These are phyloP conservation scores for Protophormia terraenovae DNA, from an alignment of 2,888 invertebrate genomes.

Conservation along the genomic window DNA sequence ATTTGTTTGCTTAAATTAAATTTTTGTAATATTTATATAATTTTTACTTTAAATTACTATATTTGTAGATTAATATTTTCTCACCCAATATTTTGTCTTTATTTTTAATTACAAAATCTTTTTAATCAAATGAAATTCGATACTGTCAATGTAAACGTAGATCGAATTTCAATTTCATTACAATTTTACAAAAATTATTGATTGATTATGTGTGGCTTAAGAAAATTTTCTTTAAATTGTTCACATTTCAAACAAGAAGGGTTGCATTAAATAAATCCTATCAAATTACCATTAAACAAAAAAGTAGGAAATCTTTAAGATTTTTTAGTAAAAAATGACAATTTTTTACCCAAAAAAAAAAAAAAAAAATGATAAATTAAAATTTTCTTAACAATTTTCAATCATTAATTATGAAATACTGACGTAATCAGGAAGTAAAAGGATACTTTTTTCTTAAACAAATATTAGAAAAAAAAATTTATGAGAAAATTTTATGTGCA, in stretches of 20 bases:
- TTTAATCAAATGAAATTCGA: constrained; percentile 19
- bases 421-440: constrained; percentile 48
- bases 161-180: constrained; percentile 41
- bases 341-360: constrained; percentile 41
- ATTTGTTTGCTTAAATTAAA: too few relatives aligned
- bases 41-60: too few relatives aligned
- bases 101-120: too few relatives aligned
- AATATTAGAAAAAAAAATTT: too few relatives aligned
- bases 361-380: constrained; percentile 50
- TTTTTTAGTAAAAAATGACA: constrained; percentile 46
- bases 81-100: too few relatives aligned
- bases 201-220: constrained; percentile 46
- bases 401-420: constrained; percentile 32
- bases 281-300: constrained; percentile 37
- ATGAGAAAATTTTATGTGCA: constrained; percentile 29
- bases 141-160: constrained; percentile 39
- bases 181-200: constrained; percentile 27
- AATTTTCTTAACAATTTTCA: not conserved
- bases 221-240: not conserved
- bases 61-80: too few relatives aligned
- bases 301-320: not conserved
- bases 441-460: constrained; percentile 40
- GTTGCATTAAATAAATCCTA: constrained; percentile 34
- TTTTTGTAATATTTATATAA: too few relatives aligned
- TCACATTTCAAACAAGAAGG: constrained; percentile 30